A percentile compares a stretch with the other conserved stretches of the same genome.
Evolutionary conservation across 1,140 invertebrate genomes (phyloP).

Genomic region (Drosophila ohnishii): DNA sequence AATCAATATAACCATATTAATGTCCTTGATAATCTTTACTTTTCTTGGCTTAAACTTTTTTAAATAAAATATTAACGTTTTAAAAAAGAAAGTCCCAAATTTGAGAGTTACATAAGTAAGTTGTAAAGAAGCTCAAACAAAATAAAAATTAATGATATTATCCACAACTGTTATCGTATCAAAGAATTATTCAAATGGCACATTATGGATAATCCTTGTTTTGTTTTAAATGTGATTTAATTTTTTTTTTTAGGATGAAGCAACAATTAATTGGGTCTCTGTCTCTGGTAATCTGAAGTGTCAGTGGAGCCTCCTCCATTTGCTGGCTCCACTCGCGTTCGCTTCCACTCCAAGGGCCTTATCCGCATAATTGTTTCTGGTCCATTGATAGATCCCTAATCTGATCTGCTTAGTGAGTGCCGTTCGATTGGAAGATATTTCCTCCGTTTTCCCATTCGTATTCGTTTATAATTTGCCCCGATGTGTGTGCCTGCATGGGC

Average conservation of each 20-base stretch:
- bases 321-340: constrained; percentile 15
- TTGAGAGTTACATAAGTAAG: no score
- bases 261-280: constrained; percentile 30
- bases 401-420: constrained; percentile 53
- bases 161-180: neutral
- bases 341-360: constrained; percentile 36
- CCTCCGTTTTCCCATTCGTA: constrained; percentile 15
- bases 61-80: neutral
- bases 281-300: constrained; percentile 35
- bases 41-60: neutral
- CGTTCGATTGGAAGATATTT: constrained; percentile 51
- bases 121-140: neutral
- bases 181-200: neutral
- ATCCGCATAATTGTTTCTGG: constrained; percentile 49
- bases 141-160: neutral
- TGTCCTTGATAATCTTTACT: neutral
- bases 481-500: neutral
- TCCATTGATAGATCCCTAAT: constrained; percentile 54
- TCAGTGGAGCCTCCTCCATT: constrained; percentile 23
- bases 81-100: neutral
- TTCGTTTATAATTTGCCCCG: constrained; percentile 44
- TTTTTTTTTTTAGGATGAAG: constrained; percentile 6
- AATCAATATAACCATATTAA: neutral
- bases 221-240: constrained; percentile 1
- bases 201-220: constrained; percentile 17